Conservation (phyloP, 2,888 invertebrate species). For the Ormia ochracea region DNA sequence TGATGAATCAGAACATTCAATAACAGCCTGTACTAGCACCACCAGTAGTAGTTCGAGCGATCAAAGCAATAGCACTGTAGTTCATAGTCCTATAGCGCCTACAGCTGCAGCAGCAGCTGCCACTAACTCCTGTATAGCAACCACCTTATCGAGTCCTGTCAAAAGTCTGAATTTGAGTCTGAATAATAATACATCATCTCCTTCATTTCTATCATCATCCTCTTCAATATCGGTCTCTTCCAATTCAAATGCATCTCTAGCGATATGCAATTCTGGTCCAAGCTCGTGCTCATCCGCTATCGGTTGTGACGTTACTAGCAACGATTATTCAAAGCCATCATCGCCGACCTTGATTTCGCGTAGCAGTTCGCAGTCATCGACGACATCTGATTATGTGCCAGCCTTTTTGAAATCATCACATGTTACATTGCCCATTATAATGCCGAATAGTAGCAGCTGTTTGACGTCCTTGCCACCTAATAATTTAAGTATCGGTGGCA, state of each 20-base stretch:
- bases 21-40: conserved; percentile 73
- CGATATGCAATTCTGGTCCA: conserved; percentile 63
- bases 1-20: conserved; percentile 73
- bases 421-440: conserved; percentile 72
- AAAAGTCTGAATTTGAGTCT: conserved; percentile 72
- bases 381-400: conserved; percentile 67
- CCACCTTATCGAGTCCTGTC: conserved; percentile 66
- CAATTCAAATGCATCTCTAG: conserved; percentile 57
- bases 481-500: conserved; percentile 57
- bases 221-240: conserved; percentile 62
- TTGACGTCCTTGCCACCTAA: conserved; percentile 65
- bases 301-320: conserved; percentile 50
- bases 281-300: conserved; percentile 65
- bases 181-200: conserved; percentile 65
- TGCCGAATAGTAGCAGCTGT: conserved; percentile 68
- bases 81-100: conserved; percentile 70
- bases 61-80: conserved; percentile 73
- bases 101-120: conserved; percentile 34
- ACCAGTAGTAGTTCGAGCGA: conserved; percentile 75
- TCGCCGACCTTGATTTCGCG: conserved; percentile 62
- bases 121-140: conserved; percentile 50
- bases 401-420: conserved; percentile 70
- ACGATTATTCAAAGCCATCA: conserved; percentile 60
- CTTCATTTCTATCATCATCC: conserved; percentile 60
- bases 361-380: conserved; percentile 33